Evolutionary conservation across 2,888 invertebrate genomes (phyloP), one percentile per base, ranked within the genome.

Genomic region (Noctuana brunneofusca): DNA sequence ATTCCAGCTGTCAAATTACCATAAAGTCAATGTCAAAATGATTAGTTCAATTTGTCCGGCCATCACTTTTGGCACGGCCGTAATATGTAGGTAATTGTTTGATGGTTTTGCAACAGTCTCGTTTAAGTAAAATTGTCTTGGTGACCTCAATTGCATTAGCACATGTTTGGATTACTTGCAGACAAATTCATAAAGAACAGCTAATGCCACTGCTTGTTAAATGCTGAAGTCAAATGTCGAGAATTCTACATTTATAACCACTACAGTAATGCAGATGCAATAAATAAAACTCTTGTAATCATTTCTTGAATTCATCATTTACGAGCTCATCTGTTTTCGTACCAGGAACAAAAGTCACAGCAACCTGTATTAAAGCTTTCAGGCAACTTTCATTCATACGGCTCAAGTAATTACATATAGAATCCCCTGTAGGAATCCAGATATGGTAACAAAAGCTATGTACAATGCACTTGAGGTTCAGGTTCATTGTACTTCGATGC

Each of bases 401-500:
- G 48, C 48, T 48, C 11, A 58, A 43, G 56, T 56, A 50, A 41
- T 50, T 56, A 57, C 32, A 52, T n/a, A 5, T 30, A 52, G 3
- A 32, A 43, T 57, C 20, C 50, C 14, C 8, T 63, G 22, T 8
- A 32, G 16, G 20, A 35, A 24, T 35, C 4, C 24, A 32, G 49
- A 56, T 46, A 48, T 63, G 63, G 58, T 64, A 63, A 53, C 56
- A 55, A 60, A 63, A 41, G 63, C 50, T 54, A n/a, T 38, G 49
- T 30, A 63, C 20, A 30, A 35, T 57, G 63, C 46, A 46, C 63
- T 30, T 67, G 63, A 66, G 66, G n/a, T 65, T 65, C 62, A 65
- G 64, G 72, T 69, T 70, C 72, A 62, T 68, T 68, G 70, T 67
- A 66, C 72, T 66, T 63, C 58, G 59, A 66, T 65, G 67, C 67